These are phyloP conservation scores for Nothoprocta perdicaria DNA, from an alignment of 2,113 vertebrate species.

Conservation along the genomic window DNA sequence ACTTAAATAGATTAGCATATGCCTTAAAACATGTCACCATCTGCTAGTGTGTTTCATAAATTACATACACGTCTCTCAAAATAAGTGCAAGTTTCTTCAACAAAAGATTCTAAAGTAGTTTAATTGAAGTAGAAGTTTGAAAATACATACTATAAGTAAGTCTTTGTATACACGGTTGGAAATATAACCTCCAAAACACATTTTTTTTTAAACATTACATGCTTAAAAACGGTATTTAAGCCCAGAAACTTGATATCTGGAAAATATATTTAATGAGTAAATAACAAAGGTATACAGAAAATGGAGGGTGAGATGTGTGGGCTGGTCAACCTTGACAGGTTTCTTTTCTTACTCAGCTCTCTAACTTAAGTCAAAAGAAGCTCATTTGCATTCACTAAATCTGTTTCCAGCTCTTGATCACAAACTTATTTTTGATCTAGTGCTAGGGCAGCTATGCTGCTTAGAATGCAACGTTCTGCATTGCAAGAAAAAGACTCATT, in stretches of 20 bases:
- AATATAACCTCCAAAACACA: neutral
- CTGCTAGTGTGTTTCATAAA: neutral
- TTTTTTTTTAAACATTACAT: neutral
- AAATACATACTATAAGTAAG: neutral
- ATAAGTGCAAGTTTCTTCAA: neutral
- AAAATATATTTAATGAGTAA: neutral
- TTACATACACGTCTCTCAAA: neutral
- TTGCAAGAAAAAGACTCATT: neutral
- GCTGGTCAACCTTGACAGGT: neutral
- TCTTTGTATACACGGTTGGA: neutral
- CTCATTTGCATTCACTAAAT: neutral
- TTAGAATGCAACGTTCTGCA: neutral
- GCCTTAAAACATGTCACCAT: neutral
- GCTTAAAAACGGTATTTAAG: neutral
- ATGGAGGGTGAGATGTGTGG: neutral
- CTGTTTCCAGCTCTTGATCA: neutral
- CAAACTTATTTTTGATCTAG: neutral
- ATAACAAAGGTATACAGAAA: neutral
- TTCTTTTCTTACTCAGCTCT: neutral
- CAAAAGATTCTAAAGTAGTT: neutral
- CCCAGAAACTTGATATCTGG: neutral
- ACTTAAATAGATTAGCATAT: neutral
- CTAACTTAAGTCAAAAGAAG: neutral
- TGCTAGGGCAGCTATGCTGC: neutral
- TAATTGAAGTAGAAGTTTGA: neutral